Evolutionary conservation across 2,888 invertebrate species (phyloP).

Genomic region (Pristionchus japonicus): DNA sequence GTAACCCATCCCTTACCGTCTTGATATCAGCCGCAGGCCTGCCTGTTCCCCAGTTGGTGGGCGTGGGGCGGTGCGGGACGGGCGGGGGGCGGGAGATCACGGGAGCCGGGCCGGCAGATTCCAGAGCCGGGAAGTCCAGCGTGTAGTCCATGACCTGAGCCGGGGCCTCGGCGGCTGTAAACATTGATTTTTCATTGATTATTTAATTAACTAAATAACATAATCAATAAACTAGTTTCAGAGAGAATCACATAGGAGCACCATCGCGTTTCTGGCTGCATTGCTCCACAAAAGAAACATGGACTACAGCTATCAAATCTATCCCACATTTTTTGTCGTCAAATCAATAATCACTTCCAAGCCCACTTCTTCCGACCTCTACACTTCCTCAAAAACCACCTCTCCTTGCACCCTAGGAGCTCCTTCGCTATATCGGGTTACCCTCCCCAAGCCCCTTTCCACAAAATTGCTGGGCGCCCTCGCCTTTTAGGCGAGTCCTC

Average conservation of each 20-base stretch:
- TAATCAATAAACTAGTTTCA: not conserved
- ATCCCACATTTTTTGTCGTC: no score
- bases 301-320: not conserved
- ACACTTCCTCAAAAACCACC: not conserved
- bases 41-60: not conserved
- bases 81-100: not conserved
- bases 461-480: not conserved
- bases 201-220: not conserved
- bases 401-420: not conserved
- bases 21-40: not conserved
- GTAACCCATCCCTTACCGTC: not conserved
- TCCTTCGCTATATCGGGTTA: not conserved
- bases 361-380: not conserved
- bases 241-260: not conserved
- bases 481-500: not conserved
- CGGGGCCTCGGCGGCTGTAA: constrained; percentile 38
- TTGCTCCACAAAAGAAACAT: not conserved
- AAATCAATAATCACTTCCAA: no score
- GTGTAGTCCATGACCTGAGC: constrained; percentile 46
- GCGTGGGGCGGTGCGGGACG: not conserved
- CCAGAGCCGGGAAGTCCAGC: constrained; percentile 14
- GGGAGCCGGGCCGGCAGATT: not conserved
- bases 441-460: not conserved
- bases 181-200: not conserved
- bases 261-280: not conserved